Evolutionary conservation across 2,888 invertebrate genomes (phyloP), one percentile per base, ranked within the genome.

Genomic region (Leptopilina myrica): DNA sequence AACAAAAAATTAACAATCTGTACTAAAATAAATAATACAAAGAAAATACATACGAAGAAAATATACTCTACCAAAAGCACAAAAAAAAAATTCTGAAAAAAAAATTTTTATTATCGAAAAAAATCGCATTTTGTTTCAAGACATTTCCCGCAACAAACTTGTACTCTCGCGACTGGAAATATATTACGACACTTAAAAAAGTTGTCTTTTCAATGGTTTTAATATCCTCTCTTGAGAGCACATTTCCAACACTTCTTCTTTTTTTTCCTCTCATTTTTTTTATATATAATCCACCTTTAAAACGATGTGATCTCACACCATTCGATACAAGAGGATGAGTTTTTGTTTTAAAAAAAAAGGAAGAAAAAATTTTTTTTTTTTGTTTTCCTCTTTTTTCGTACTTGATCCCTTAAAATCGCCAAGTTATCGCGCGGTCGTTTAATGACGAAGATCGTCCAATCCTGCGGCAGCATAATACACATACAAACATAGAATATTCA

Each of bases 401-500:
- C 46, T 20, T 46, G 43, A 40, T 65, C 79, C 79, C 77, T 79
- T 80, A 76, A 78, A 56, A 80, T 83, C 80, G 66, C 76, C 77
- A 40, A 80, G 81, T 81, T 40, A n/a, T 65, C 40, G 77, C 40
- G 77, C 79, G 76, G 75, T 80, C 78, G 78, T 80, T 79, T 81
- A 81, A 78, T 77, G 83, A 81, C 79, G 67, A 79, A 82, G 81
- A 84, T 81, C 81, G 79, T 80, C 82, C 80, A 84, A 84, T 85
- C 82, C 84, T 80, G 80, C 80, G 82, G 49, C 49, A 82, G 81
- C 82, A 81, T 83, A 84, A 86, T 84, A 86, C 86, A 5, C 7
- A 43, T 43, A 43, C 43, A 43, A 8, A 43, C 43, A 43, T 43
- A 8, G 6, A 43, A 49, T 49, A 9, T 49, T 49, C 49, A 12